Evolutionary conservation across 1,140 invertebrate species (phyloP), one percentile per base, ranked within the genome.

Genomic region (Prorops nasuta): DNA sequence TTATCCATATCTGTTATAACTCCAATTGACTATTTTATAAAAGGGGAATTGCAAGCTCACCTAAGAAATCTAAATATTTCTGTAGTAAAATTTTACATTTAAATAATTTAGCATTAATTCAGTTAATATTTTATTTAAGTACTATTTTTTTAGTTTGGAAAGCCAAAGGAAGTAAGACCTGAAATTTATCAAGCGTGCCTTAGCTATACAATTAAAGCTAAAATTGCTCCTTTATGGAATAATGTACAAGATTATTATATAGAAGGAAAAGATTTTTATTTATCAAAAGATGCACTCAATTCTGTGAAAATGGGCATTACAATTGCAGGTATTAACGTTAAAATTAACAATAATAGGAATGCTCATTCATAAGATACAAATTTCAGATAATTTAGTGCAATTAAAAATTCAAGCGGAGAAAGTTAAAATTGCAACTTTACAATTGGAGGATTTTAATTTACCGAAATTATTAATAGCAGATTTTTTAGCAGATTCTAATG

Each of bases 191-290:
- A 62, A 38, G 19, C 41, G 16, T 70, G 67, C 39, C 51, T 73
- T 15, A 52, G 50, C 10, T 66, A 67, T 38, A 64, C 62, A 0
- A 49, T 72, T 41, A 48, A 63, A 24, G 53, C 58, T 15, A 63
- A 55, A 20, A 18, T 72, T 32, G 54, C 63, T 21, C 68, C 71
- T 3, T 21, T 22, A 10, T 73, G 71, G 71, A 71, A 70, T 47
- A 63, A 59, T 44, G 57, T 70, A 24, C 67, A 49, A 3, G 38
- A 46, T 14, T 64, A 60, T 31, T 60, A 64, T 18, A 44, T 72
- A 19, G 39, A 45, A 19, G 67, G 67, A n/a, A 51, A 51, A 31
- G n/a, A 70, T 44, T 72, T 71, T 48, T 51, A 67, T 15, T 44
- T 45, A 7, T 50, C 51, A 3, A 40, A 43, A 17, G 36, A 43